Percentiles rank a stretch among this genome's conserved stretches.
Conservation (phyloP, 2,113 vertebrate genomes). For the Callionymus lyra region DNA sequence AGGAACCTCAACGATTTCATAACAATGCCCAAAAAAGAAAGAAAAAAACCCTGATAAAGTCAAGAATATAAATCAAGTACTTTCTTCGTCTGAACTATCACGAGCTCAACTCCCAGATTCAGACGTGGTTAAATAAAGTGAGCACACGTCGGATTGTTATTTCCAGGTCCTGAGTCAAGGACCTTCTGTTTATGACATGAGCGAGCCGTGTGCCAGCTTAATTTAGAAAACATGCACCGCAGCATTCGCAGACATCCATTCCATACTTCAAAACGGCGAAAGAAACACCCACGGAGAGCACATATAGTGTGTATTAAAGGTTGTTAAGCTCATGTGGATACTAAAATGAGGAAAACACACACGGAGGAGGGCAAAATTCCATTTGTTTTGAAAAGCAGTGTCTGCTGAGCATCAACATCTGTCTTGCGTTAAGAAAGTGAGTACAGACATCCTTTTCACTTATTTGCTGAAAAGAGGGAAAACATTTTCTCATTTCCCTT, state of each 20-base stretch:
- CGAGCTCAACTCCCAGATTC: no score
- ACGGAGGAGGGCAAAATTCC: slow-evolving; percentile 39
- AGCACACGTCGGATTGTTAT: slow-evolving; percentile 4
- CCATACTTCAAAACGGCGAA: slow-evolving; percentile 1
- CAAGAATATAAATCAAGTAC: no score
- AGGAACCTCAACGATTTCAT: no score
- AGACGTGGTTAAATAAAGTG: no score
- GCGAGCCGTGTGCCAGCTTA: slow-evolving; percentile 20
- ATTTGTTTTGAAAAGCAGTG: slow-evolving; percentile 50
- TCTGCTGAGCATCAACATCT: slow-evolving; percentile 62
- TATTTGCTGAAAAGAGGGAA: slow-evolving; percentile 49
- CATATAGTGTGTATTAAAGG: slow-evolving; percentile 7
- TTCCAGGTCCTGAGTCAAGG: slow-evolving; percentile 18
- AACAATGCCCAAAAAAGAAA: no score
- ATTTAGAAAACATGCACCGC: slow-evolving; percentile 15
- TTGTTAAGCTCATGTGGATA: slow-evolving; percentile 13
- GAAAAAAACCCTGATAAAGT: no score
- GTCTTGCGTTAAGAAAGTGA: slow-evolving; percentile 58
- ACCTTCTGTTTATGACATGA: slow-evolving; percentile 25
- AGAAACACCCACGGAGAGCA: slow-evolving; percentile 7
- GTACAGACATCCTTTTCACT: slow-evolving; percentile 63
- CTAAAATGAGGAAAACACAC: slow-evolving; percentile 38
- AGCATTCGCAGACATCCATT: not conserved
- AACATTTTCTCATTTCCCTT: slow-evolving; percentile 58
- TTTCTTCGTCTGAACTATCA: no score